Base-by-base conservation (phyloP, 2,113 vertebrate species). In the Coreoperca whiteheadi region DNA sequence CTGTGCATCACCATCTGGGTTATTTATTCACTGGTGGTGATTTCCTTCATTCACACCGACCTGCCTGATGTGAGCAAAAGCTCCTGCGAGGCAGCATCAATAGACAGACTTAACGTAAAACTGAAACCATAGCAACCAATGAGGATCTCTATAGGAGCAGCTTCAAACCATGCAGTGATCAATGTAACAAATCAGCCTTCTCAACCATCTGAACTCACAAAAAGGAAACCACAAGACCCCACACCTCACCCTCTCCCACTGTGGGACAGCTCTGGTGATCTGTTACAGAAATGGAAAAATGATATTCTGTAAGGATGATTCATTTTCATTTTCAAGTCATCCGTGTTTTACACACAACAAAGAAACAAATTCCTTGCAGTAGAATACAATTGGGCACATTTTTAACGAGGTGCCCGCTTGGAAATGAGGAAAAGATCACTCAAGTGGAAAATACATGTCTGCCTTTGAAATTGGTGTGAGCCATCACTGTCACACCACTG, bases 51-150 rank as follows among this genome's bases (percentile, higher is more conserved):
- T 83, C 60, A 83, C 68, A 65, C 79, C 51, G 64, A 51, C 16
- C 8, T 65, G 41, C 32, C 48, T 70, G 68, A 34, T 74, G 67
- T 37, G 61, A 79, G 41, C 30, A 39, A 28, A 77, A 41, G 66
- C 10, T 20, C 8, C 57, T 61, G 46, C 2, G 8, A 64, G 51
- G 54, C 53, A 43, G 28, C 25, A 1, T 71, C 63, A 79, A 9
- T 32, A 30, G 54, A 69, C 57, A 83, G 54, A 82, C 82, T 61
- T 64, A 67, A 48, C 9, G 12, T 59, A 54, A 51, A 70, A n/a
- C 25, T 60, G 71, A 81, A 89, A 87, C 84, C 83, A 88, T 74
- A 41, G 77, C 77, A 91, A 91, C 68, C 37, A 63, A 61, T 39
- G 30, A 79, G 20, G 18, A 46, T 48, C 28, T 71, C 50, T 28